Evolutionary conservation across 2,888 invertebrate genomes (phyloP).

Genomic region (Himalopsyche japonica): DNA sequence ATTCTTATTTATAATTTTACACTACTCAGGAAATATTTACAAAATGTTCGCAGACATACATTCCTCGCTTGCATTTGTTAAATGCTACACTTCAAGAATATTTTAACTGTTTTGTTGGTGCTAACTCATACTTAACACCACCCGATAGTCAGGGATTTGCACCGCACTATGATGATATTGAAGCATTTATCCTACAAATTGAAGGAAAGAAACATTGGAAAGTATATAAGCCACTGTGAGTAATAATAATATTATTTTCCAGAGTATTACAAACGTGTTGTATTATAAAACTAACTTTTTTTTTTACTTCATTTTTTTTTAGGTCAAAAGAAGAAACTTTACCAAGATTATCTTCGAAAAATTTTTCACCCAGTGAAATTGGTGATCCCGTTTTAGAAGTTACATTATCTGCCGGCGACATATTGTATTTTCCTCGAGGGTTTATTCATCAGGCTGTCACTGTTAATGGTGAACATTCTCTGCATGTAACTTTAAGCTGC

Average conservation of each 20-base stretch:
- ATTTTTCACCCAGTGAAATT: constrained; percentile 74
- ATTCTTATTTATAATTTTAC: background rate
- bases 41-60: constrained; percentile 63
- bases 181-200: constrained; percentile 94
- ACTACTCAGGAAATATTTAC: background rate
- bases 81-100: constrained; percentile 86
- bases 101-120: constrained; percentile 92
- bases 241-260: background rate
- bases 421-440: constrained; percentile 92
- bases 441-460: constrained; percentile 85
- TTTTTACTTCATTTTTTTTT: too few relatives aligned
- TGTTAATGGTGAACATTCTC: constrained; percentile 78
- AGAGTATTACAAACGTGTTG: too few relatives aligned
- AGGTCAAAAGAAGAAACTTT: constrained; percentile 66
- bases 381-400: constrained; percentile 80
- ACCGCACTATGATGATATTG: constrained; percentile 98
- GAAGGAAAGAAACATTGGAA: constrained; percentile 96
- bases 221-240: constrained; percentile 76
- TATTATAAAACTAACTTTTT: background rate
- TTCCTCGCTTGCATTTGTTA: constrained; percentile 66
- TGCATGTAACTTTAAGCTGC: constrained; percentile 92
- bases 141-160: constrained; percentile 97
- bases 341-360: constrained; percentile 81
- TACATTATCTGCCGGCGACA: constrained; percentile 81
- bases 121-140: constrained; percentile 95